Evolutionary conservation across 2,797 vertebrate genomes (phyloP).

Genomic region (Sarcoramphus papa): DNA sequence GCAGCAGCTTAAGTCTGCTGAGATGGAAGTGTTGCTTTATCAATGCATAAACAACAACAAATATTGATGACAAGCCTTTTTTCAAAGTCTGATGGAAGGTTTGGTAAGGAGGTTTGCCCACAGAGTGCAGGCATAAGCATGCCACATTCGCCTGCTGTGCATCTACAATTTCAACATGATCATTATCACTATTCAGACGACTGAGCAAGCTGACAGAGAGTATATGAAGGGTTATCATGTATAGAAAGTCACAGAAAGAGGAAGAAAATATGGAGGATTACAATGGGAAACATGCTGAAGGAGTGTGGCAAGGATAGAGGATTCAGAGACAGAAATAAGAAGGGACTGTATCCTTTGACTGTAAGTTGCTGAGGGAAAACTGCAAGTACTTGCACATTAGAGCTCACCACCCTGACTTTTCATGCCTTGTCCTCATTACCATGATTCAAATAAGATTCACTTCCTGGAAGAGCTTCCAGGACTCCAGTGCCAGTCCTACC

Average conservation of each 20-base stretch:
- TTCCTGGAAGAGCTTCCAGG: background rate
- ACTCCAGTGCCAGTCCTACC: background rate
- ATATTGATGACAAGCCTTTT: background rate
- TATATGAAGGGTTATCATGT: fast-evolving
- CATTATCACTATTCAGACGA: fast-evolving
- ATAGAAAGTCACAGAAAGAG: background rate
- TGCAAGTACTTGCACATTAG: background rate
- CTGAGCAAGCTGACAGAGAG: background rate
- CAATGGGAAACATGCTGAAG: background rate
- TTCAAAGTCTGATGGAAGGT: too few relatives aligned
- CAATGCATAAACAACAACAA: background rate
- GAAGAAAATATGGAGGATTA: background rate
- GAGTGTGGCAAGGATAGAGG: fast-evolving
- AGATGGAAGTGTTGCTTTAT: background rate
- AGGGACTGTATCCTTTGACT: background rate
- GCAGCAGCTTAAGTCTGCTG: background rate
- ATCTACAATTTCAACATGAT: background rate
- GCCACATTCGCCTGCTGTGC: background rate
- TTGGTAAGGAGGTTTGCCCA: background rate
- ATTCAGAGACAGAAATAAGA: background rate
- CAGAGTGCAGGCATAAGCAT: background rate
- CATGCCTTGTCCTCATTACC: background rate
- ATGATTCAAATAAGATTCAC: background rate
- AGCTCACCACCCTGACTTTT: background rate
- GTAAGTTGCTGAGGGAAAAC: background rate